phyloP scores from a whole-genome alignment of 1,140 invertebrate species.

The Drosophila burlai region DNA sequence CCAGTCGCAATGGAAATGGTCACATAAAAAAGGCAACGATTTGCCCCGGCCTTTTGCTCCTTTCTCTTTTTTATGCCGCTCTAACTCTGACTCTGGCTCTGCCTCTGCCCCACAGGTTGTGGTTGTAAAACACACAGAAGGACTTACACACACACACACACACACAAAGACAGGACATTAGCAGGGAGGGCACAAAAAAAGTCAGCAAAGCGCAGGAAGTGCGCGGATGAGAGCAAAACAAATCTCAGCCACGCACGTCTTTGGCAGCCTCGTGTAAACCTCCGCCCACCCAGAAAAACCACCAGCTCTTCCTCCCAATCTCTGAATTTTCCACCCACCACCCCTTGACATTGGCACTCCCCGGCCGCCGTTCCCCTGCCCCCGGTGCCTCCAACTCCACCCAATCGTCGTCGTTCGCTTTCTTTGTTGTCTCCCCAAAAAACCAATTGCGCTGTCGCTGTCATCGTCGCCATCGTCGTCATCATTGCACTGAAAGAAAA shows the following conservation, averaged over 20 bases:
- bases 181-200: conserved; percentile 51
- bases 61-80: conserved; percentile 26
- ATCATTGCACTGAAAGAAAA: conserved; percentile 15
- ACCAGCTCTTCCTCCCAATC: neutral
- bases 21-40: conserved; percentile 73
- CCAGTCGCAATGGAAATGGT: conserved; percentile 70
- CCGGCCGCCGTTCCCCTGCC: neutral
- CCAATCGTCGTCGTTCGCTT: conserved; percentile 47
- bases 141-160: conserved; percentile 9
- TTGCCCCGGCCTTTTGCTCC: conserved; percentile 45
- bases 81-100: neutral
- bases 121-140: conserved; percentile 70
- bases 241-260: conserved; percentile 79
- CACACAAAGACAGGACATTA: conserved; percentile 66
- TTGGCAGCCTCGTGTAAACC: conserved; percentile 51
- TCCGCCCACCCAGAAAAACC: conserved; percentile 1
- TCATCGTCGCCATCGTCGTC: conserved; percentile 50
- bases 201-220: conserved; percentile 56
- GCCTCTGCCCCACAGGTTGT: conserved; percentile 51
- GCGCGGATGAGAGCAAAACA: conserved; percentile 68
- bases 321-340: conserved; percentile 4
- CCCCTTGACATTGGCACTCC: conserved; percentile 7
- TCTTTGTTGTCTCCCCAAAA: conserved; percentile 61
- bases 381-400: conserved; percentile 24
- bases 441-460: conserved; percentile 71